Evolutionary conservation across 1,140 invertebrate species (phyloP).

Genomic region (Leucophenga varia): DNA sequence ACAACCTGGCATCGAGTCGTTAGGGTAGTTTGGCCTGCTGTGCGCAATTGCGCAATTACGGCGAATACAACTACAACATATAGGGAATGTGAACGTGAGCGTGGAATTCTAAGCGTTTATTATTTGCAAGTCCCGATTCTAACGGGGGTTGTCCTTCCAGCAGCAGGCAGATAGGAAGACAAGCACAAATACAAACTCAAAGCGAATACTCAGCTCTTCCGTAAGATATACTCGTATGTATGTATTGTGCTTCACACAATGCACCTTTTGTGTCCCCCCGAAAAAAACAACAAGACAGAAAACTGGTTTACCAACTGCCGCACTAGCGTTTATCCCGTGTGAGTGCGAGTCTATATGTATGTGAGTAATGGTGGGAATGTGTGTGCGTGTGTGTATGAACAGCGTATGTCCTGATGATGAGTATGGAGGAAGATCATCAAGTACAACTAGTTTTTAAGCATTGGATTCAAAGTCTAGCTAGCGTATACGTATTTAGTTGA

Average conservation of each 20-base stretch:
- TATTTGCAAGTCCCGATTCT: conserved; percentile 24
- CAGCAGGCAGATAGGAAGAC: conserved; percentile 12
- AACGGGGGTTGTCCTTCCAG: conserved; percentile 36
- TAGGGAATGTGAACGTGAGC: conserved; percentile 4
- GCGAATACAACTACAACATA: conserved; percentile 9
- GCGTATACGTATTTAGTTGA: conserved; percentile 14
- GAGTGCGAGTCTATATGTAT: conserved; percentile 1
- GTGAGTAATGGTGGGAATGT: background rate
- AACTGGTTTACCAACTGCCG: conserved; percentile 48
- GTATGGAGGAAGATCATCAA: no score
- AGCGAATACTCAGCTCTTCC: conserved; percentile 9
- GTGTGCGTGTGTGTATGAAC: background rate
- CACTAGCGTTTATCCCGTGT: conserved; percentile 2
- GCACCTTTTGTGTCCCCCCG: conserved; percentile 34
- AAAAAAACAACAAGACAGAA: conserved; percentile 31
- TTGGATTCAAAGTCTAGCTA: conserved; percentile 18
- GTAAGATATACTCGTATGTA: no score
- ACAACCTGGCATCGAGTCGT: background rate
- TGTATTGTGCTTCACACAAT: no score
- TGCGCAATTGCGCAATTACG: conserved; percentile 47
- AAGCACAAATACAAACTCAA: no score
- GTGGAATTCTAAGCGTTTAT: conserved; percentile 30
- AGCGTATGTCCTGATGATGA: conserved; percentile 16
- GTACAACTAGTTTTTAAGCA: conserved; percentile 29
- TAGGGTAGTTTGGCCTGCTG: conserved; percentile 32